A percentile compares a stretch with the other conserved stretches of the same genome.
Conservation (phyloP, 2,113 vertebrate species). For the Taurulus bubalis region DNA sequence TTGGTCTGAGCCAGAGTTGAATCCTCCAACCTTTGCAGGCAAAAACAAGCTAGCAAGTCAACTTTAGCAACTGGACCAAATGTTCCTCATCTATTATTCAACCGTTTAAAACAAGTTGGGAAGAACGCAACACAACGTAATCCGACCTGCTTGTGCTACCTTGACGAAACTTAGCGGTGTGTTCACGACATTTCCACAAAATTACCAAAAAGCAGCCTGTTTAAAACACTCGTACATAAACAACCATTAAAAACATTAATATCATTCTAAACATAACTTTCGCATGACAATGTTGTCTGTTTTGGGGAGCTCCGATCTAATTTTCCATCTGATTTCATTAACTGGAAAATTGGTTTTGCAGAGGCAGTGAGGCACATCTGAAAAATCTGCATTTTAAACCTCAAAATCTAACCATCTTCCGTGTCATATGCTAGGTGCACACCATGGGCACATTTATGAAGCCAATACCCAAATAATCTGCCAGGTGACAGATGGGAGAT, state of each 20-base stretch:
- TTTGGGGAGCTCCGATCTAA: neutral
- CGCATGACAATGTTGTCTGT: neutral
- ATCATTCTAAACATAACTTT: neutral
- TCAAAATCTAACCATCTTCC: conserved; percentile 2
- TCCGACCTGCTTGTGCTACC: neutral
- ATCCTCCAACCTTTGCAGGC: neutral
- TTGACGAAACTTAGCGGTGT: neutral
- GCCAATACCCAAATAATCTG: conserved; percentile 40
- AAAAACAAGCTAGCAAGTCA: neutral
- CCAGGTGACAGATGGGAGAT: conserved; percentile 58
- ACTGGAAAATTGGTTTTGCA: neutral
- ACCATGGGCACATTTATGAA: conserved; percentile 22
- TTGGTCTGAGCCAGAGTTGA: no score
- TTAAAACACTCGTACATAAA: neutral
- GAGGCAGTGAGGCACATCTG: neutral
- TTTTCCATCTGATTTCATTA: neutral
- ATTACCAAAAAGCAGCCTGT: neutral
- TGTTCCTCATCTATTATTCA: neutral
- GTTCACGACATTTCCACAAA: neutral
- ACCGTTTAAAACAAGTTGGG: neutral
- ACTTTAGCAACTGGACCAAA: neutral
- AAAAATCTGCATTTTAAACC: conserved; percentile 23
- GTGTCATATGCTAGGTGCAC: conserved; percentile 39
- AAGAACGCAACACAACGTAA: no score
- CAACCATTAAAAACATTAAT: neutral